Conservation (phyloP, 2,113 vertebrate species). For the Rhagologus leucostigma region DNA sequence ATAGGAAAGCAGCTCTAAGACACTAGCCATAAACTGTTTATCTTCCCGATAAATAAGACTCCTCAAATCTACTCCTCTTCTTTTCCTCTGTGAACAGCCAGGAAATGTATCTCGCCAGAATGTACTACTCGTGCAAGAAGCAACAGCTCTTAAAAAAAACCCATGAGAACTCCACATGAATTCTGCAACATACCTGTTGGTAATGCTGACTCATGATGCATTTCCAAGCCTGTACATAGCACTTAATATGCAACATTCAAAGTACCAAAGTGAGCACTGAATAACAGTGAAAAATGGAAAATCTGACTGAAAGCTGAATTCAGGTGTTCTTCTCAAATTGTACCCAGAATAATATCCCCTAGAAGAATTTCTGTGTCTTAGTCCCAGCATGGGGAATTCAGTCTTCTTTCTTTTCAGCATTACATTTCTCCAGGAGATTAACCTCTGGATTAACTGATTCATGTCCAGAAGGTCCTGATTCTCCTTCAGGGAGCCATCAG, state of each 20-base stretch:
- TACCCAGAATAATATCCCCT: background rate
- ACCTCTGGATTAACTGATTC: background rate
- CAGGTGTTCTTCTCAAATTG: background rate
- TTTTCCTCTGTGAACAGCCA: background rate
- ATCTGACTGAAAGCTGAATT: background rate
- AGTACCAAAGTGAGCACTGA: background rate
- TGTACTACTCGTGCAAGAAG: background rate
- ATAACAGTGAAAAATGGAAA: background rate
- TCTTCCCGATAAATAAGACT: background rate
- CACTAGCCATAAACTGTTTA: background rate
- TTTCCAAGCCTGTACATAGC: background rate
- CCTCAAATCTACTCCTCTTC: background rate
- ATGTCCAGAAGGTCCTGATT: background rate
- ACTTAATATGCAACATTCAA: background rate
- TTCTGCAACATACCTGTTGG: background rate
- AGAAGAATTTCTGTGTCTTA: background rate
- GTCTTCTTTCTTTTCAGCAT: background rate
- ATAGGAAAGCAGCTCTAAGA: background rate
- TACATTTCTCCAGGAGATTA: background rate
- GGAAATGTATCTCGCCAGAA: background rate
- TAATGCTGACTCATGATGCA: background rate
- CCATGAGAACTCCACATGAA: background rate
- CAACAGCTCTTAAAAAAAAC: background rate
- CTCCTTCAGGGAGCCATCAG: background rate
- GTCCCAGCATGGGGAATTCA: background rate